phyloP scores from a whole-genome alignment of 2,113 vertebrate species.

The Zosterops hypoxanthus region DNA sequence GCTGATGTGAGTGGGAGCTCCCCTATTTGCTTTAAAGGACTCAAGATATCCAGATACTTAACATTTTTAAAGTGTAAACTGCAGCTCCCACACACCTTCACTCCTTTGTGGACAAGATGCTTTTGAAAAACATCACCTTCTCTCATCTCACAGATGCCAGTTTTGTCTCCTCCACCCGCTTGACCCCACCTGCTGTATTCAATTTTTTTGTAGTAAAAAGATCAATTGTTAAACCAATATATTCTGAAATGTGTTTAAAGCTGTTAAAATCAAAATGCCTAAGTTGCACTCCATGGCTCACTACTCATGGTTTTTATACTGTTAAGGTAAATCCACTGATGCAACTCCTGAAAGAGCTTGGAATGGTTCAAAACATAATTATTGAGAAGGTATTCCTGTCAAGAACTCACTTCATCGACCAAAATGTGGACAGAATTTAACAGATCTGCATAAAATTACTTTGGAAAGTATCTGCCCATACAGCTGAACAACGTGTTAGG shows the following conservation, averaged over 20 bases:
- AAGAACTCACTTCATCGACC: neutral
- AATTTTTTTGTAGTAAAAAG: neutral
- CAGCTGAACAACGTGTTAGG: neutral
- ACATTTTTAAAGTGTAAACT: neutral
- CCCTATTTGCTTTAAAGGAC: neutral
- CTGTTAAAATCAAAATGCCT: neutral
- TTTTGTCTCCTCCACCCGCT: neutral
- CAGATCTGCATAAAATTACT: neutral
- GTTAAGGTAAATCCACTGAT: neutral
- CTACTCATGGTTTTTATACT: neutral
- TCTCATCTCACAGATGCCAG: neutral
- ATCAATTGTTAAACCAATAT: neutral
- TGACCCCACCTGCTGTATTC: rapidly evolving
- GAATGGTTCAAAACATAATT: neutral
- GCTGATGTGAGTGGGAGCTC: neutral
- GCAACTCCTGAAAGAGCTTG: neutral
- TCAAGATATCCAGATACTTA: neutral
- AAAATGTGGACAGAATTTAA: neutral
- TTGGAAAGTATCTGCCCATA: neutral
- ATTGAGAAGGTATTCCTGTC: neutral
- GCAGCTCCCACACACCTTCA: neutral
- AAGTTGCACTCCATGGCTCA: neutral
- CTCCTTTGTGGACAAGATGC: neutral
- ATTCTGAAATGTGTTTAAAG: neutral
- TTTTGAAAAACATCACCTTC: neutral